Percentiles rank a stretch among this genome's conserved stretches.
Conservation (phyloP, 2,113 vertebrate species). For the Python bivittatus region DNA sequence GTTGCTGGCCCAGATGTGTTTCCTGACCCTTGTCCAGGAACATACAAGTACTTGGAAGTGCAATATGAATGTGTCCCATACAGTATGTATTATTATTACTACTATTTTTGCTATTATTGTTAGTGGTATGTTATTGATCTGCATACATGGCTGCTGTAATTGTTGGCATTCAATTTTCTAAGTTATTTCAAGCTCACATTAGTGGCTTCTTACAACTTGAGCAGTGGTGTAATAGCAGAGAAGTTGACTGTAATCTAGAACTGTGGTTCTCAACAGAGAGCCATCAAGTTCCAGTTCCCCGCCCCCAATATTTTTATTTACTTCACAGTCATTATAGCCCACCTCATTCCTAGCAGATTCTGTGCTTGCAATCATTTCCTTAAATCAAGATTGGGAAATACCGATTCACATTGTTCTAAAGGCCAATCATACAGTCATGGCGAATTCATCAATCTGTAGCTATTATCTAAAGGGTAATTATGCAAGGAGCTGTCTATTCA, state of each 20-base stretch:
- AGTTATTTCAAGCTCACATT: not conserved
- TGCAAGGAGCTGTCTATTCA: too few species aligned
- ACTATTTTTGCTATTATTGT: slow-evolving; percentile 27
- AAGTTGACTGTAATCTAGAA: not conserved
- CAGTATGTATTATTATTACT: slow-evolving; percentile 82
- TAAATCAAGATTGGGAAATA: not conserved
- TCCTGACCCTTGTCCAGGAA: slow-evolving; percentile 93
- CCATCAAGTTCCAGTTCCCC: too few species aligned
- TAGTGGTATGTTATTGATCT: slow-evolving; percentile 6
- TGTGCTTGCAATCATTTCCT: not conserved
- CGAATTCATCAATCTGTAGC: not conserved
- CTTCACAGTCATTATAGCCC: not conserved
- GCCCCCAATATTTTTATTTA: not conserved
- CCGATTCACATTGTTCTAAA: not conserved
- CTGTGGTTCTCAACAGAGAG: not conserved
- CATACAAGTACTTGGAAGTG: slow-evolving; percentile 96
- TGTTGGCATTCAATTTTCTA: not conserved
- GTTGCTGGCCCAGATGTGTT: slow-evolving; percentile 94
- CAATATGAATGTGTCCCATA: slow-evolving; percentile 97
- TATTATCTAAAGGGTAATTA: too few species aligned
- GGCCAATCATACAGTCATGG: not conserved
- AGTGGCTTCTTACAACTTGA: not conserved
- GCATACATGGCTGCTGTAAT: not conserved
- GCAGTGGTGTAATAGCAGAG: not conserved
- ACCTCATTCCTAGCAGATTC: not conserved